Evolutionary conservation across 2,888 invertebrate species (phyloP).

Genomic region (Drepana falcataria): DNA sequence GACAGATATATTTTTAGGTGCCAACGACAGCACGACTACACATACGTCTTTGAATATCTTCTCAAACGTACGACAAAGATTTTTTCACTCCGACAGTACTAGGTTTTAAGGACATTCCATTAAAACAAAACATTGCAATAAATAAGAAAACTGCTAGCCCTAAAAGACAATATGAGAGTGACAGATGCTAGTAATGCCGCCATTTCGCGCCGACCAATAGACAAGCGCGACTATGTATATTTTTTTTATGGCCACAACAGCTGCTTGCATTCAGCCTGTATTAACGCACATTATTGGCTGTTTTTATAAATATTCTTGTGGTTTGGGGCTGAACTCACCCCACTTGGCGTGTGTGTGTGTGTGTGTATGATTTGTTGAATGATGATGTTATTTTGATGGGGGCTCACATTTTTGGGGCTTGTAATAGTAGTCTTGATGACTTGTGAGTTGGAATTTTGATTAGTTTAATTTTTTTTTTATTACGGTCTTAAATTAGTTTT

Average conservation of each 20-base stretch:
- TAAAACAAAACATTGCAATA: not conserved
- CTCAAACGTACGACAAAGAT: no score
- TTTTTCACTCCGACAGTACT: no score
- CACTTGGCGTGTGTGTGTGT: slow-evolving; percentile 2
- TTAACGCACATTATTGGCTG: slow-evolving; percentile 66
- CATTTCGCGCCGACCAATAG: slow-evolving; percentile 51
- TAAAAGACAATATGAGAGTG: slow-evolving; percentile 54
- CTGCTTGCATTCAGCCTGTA: slow-evolving; percentile 54
- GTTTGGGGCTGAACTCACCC: slow-evolving; percentile 1
- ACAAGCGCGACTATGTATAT: slow-evolving; percentile 28
- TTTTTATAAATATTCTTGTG: slow-evolving; percentile 48
- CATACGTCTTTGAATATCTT: no score
- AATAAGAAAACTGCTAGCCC: not conserved
- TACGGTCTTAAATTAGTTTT: no score
- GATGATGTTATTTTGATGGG: slow-evolving; percentile 35
- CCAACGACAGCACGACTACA: no score
- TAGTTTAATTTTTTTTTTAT: no score
- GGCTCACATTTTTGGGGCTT: slow-evolving; percentile 35
- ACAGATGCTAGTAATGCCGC: slow-evolving; percentile 69
- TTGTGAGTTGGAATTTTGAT: not conserved
- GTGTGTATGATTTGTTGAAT: slow-evolving; percentile 23
- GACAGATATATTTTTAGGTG: no score
- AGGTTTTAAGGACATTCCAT: no score
- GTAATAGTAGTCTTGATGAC: slow-evolving; percentile 21
- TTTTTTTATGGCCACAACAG: slow-evolving; percentile 60